Evolutionary conservation across 92 coral and sea anemone genomes (phyloP), one percentile per base, ranked within the genome.

Genomic region (Zoanthus sansibaricus): DNA sequence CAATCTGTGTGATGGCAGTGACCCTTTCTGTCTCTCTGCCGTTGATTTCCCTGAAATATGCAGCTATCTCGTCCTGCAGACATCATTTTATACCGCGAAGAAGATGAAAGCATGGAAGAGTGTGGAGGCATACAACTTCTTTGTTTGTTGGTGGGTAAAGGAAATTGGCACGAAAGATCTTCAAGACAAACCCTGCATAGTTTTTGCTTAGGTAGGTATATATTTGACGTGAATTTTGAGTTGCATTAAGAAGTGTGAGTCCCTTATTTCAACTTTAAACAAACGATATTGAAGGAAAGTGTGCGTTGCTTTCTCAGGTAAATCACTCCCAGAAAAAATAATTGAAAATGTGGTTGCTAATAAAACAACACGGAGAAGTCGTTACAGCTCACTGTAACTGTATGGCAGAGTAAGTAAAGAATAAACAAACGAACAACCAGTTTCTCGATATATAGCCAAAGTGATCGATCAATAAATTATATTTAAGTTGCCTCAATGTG

Each of bases 331-430:
- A 58, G 64, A 58, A 58, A n/a, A 58, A n/a, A 58, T n/a, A n/a
- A 58, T 4, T 58, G 64, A 58, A 58, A n/a, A 58, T n/a, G 64
- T 58, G 64, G 64, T 58, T 58, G 64, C 64, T 58, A 15, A 15
- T 58, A 14, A 58, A 58, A 58, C 64, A 58, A 58, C n/a, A 58
- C 15, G 64, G 64, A 58, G 64, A 58, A 13, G 64, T 58, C 64
- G 20, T 58, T 58, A 58, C 64, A 58, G 64, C 64, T n/a, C 64
- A 58, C 64, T 58, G 64, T 58, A 58, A 58, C 64, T 58, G 64
- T 58, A 58, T 15, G 64, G 64, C 20, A 58, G 64, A n/a, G 64
- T 58, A 58, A 58, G 64, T 58, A 58, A 58, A 58, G 64, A 58
- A 58, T 58, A 58, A 58, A 58, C 64, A 58, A 58, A 58, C 64